Conservation (phyloP, 2,888 invertebrate genomes). For the Diarsia brunnea region DNA sequence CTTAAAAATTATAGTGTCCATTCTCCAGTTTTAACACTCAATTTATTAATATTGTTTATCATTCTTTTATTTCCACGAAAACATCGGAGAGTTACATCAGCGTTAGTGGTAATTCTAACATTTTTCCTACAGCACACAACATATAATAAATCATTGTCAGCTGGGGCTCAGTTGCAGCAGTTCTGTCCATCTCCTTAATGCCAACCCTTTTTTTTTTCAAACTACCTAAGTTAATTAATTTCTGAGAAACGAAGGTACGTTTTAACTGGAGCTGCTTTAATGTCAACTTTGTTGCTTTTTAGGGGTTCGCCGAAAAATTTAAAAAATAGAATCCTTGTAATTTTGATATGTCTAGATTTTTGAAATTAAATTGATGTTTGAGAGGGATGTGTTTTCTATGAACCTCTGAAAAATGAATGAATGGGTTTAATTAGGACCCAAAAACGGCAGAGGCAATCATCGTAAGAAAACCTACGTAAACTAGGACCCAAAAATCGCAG, state of each 20-base stretch:
- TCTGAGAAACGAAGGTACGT: conserved; percentile 11
- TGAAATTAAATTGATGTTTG: conserved; percentile 8
- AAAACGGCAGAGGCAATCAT: neutral
- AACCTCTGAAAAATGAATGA: neutral
- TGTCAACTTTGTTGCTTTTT: conserved; percentile 22
- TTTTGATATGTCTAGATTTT: neutral
- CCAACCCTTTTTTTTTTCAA: conserved; percentile 72
- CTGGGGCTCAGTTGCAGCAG: conserved; percentile 74
- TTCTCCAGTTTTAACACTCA: neutral
- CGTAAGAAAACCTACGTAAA: neutral
- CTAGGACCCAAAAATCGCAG: neutral
- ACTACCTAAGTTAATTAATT: conserved; percentile 67
- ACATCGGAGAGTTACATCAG: conserved; percentile 37
- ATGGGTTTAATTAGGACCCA: neutral
- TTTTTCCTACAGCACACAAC: conserved; percentile 64
- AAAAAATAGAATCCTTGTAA: neutral
- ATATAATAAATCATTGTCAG: conserved; percentile 77
- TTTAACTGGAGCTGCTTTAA: conserved; percentile 46
- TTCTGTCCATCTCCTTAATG: conserved; percentile 74
- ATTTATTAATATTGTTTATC: neutral
- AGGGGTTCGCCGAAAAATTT: neutral
- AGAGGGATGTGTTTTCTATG: neutral
- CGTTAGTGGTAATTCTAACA: conserved; percentile 54
- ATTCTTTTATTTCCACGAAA: conserved; percentile 22
- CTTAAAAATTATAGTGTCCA: too few relatives aligned